Evolutionary conservation across 2,113 vertebrate species (phyloP).

Genomic region (Ceyx cyanopectus): DNA sequence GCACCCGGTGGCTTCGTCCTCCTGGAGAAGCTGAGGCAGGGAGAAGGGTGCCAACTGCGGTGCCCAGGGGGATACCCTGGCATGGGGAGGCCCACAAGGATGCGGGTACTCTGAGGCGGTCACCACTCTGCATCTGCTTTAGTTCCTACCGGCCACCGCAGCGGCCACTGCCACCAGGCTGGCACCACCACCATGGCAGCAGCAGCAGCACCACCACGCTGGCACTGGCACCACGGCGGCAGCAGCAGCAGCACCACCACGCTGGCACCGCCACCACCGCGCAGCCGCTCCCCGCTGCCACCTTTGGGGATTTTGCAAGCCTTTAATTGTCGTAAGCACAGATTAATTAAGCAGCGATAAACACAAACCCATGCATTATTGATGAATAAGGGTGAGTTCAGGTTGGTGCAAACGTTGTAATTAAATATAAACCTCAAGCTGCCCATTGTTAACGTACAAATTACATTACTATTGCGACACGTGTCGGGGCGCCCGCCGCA

Average conservation of each 20-base stretch:
- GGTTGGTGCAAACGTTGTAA: conserved; percentile 70
- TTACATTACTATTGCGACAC: conserved; percentile 60
- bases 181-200: background rate
- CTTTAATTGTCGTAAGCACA: conserved; percentile 76
- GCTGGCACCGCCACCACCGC: background rate
- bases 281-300: conserved; percentile 50
- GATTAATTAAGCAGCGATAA: conserved; percentile 78
- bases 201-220: background rate
- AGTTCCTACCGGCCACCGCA: background rate
- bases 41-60: accelerated
- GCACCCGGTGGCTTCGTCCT: background rate
- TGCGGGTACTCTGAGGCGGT: accelerated
- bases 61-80: background rate
- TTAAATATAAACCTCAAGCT: conserved; percentile 74
- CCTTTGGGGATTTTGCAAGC: conserved; percentile 72
- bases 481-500: background rate
- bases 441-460: conserved; percentile 73
- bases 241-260: background rate
- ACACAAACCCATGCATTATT: conserved; percentile 76
- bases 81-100: too few relatives aligned
- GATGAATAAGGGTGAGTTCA: conserved; percentile 69
- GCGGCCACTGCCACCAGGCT: background rate
- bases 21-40: conserved; percentile 6
- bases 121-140: background rate
- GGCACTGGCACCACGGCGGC: accelerated